A percentile compares a stretch with the other conserved stretches of the same genome.
These are phyloP conservation scores for Phrynocephalus versicolor DNA, from an alignment of 2,113 vertebrate genomes.

Conservation along the genomic window DNA sequence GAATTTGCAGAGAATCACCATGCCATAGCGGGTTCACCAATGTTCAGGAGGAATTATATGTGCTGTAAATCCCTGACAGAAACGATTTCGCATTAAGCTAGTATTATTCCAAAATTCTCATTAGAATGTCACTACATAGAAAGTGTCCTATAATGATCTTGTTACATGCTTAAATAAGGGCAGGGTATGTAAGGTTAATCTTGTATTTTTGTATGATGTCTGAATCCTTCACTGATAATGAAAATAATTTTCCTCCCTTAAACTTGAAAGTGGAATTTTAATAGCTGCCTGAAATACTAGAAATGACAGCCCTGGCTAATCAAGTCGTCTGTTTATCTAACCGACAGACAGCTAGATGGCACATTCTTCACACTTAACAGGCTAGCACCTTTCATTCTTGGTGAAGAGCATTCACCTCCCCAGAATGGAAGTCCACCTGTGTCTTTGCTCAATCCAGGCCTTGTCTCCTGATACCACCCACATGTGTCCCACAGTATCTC, in stretches of 20 bases:
- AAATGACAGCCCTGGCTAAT: not conserved
- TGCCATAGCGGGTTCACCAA: not conserved
- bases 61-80: not conserved
- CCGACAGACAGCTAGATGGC: not conserved
- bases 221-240: slow-evolving; percentile 4
- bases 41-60: slow-evolving; percentile 19
- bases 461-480: not conserved
- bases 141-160: slow-evolving; percentile 8
- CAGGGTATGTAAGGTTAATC: not conserved
- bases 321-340: slow-evolving; percentile 17
- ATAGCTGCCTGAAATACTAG: not conserved
- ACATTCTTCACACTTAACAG: not conserved
- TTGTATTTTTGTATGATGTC: not conserved
- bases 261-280: slow-evolving; percentile 40
- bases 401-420: not conserved
- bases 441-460: not conserved
- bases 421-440: not conserved
- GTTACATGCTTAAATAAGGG: not conserved
- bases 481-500: not conserved
- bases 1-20: slow-evolving; percentile 6
- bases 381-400: not conserved
- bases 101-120: slow-evolving; percentile 8
- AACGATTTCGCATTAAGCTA: slow-evolving; percentile 11
- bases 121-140: slow-evolving; percentile 3
- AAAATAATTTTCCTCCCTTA: not conserved